Evolutionary conservation across 2,113 vertebrate species (phyloP), one percentile per base, ranked within the genome.

Genomic region (Dendropsophus ebraccatus): DNA sequence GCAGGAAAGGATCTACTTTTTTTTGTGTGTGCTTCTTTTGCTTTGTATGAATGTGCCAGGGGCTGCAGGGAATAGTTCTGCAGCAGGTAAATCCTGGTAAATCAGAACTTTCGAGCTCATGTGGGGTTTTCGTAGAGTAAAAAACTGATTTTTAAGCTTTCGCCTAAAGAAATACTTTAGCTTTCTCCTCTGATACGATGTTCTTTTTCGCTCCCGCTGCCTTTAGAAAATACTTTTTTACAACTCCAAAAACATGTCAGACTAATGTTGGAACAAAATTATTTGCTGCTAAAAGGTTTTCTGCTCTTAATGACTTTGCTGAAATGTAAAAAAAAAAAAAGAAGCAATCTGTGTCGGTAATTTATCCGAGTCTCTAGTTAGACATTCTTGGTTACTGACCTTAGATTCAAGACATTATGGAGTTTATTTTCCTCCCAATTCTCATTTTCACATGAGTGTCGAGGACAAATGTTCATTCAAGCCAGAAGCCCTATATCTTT

Each of bases 311-410:
- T 41, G 37, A 41, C 25, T 23, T 62, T 79, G n/a, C 52, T 58
- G 28, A 45, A 35, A 65, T 81, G 77, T 10, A 72, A 37, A 35
- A 70, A 45, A 76, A 14, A 72, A 37, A 35, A 70, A 45, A 76
- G 23, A 54, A 74, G 60, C 62, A n/a, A 81, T 73, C 62, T 81
- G 69, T 79, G 73, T 12, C 28, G 78, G 67, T 87, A 74, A 87
- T 81, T 86, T 81, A 67, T 87, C 77, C 49, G 84, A 86, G 52
- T 87, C 78, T 45, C 67, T 62, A 72, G 77, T 80, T 81, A 81
- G 70, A 74, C 67, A 87, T 73, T 87, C 50, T 70, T 79, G 41
- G 52, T 73, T 49, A 28, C 67, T 32, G 67, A 87, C 78, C 78
- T 74, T 54, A 72, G 41, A 49, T 84, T 84, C 41, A 72, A 81